These are phyloP conservation scores for Samia ricini DNA, from an alignment of 1,140 invertebrate species.

Conservation along the genomic window DNA sequence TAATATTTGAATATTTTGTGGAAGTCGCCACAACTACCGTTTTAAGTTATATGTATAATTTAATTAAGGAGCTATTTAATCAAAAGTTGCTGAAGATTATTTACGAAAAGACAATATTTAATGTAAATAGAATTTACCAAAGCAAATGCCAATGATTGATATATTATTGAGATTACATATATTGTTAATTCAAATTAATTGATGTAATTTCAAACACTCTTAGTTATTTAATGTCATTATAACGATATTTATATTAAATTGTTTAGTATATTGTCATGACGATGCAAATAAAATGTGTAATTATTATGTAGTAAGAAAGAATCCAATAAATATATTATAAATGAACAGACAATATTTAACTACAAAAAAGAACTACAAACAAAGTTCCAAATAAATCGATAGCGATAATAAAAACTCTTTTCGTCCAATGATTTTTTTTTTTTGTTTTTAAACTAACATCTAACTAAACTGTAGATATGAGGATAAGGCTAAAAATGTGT, in stretches of 20 bases:
- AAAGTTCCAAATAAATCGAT: background rate
- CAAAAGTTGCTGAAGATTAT: constrained; percentile 4
- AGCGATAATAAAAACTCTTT: background rate
- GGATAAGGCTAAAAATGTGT: background rate
- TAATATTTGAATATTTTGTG: constrained; percentile 1
- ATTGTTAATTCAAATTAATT: no score
- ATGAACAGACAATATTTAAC: no score
- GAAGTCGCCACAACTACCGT: constrained; percentile 1
- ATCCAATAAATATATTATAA: no score
- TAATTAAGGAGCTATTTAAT: constrained; percentile 5
- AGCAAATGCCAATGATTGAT: no score
- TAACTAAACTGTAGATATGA: background rate
- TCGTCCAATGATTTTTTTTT: background rate
- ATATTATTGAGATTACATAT: no score
- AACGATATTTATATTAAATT: no score
- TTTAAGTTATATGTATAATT: background rate
- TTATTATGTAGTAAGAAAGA: no score
- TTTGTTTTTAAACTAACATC: background rate
- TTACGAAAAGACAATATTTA: constrained; percentile 18
- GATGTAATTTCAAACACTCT: no score
- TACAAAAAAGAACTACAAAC: no score
- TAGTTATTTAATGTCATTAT: no score
- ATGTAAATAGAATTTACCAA: constrained; percentile 4
- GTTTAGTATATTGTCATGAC: no score
- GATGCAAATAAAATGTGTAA: no score